Evolutionary conservation across 23 tunicate genomes (phyloP), one percentile per base, ranked within the genome.

Genomic region (Trididemnum clinides): DNA sequence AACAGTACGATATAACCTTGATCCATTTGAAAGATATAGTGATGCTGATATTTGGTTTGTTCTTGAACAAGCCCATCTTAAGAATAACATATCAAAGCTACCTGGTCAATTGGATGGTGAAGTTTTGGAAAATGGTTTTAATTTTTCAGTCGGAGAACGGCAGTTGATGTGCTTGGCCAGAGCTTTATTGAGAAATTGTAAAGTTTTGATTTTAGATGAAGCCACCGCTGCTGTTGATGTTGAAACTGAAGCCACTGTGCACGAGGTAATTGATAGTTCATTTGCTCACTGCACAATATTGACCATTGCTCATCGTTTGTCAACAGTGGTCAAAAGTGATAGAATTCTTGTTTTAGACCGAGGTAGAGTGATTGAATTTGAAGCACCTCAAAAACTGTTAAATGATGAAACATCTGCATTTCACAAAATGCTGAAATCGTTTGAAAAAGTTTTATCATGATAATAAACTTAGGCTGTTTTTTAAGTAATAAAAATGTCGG

Each of bases 171-270:
- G 97, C 57, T 86, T 92, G n/a, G 88, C 97, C 2, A 44, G 97
- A 23, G 97, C 97, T 0, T 57, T 92, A 33, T 50, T 92, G 27
- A 71, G 98, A 10, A 78, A 66, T 18, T 83, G 82, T 54, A 89
- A 95, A 72, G 64, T 95, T 10, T 51, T 95, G 72, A 59, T 95
- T 39, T 64, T 95, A 32, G 98, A 95, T 64, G 98, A 95, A 82
- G 98, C 98, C 1, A 95, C 98, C 1, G 98, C 98, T 64, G 89
- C 98, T 12, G 85, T 95, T 33, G 98, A 95, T 50, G 54, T 64
- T 32, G 85, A 84, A 33, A 95, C 98, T 58, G 98, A 95, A 59
- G 82, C 51, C 64, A 57, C 89, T 0, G 98, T 95, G 0, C 98
- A 95, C 19, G 88, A 82, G n/a, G 85, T 88, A 25, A 90, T 89